Percentiles rank a stretch among this genome's conserved stretches.
Conservation (phyloP, 2,113 vertebrate species). For the Pluvianellus socialis region DNA sequence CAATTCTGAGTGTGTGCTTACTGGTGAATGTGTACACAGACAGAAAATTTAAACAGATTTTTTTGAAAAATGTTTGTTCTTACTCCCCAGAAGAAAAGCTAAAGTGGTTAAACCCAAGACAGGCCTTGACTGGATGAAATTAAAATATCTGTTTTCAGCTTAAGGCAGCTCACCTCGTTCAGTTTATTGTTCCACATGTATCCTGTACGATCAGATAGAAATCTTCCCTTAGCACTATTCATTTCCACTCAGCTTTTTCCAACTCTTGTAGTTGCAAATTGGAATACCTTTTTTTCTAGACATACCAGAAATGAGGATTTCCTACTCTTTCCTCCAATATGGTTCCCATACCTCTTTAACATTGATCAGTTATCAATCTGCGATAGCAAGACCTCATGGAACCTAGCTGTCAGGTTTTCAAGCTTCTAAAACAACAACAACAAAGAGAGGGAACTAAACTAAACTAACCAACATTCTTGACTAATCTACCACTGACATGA, state of each 20-base stretch:
- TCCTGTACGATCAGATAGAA: not conserved
- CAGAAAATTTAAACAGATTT: not conserved
- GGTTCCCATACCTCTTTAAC: not conserved
- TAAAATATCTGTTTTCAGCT: not conserved
- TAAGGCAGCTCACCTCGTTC: not conserved
- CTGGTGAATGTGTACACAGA: not conserved
- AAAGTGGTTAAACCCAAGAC: not conserved
- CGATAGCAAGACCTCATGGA: not conserved
- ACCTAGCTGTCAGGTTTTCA: not conserved
- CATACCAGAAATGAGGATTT: not conserved
- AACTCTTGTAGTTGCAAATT: not conserved
- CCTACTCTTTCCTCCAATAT: not conserved
- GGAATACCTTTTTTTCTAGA: not conserved
- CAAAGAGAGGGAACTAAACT: not conserved
- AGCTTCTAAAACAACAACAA: not conserved
- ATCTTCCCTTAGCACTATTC: not conserved
- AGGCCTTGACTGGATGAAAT: not conserved
- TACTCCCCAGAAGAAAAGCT: not conserved
- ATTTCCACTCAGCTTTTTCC: not conserved
- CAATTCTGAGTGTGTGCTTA: not conserved
- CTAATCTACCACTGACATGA: not conserved
- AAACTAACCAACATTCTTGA: not conserved
- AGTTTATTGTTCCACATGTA: not conserved
- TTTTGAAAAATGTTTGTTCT: not conserved
- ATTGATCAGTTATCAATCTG: not conserved